Evolutionary conservation across 2,888 invertebrate species (phyloP), one percentile per base, ranked within the genome.

Genomic region (Pristionchus entomophagus): DNA sequence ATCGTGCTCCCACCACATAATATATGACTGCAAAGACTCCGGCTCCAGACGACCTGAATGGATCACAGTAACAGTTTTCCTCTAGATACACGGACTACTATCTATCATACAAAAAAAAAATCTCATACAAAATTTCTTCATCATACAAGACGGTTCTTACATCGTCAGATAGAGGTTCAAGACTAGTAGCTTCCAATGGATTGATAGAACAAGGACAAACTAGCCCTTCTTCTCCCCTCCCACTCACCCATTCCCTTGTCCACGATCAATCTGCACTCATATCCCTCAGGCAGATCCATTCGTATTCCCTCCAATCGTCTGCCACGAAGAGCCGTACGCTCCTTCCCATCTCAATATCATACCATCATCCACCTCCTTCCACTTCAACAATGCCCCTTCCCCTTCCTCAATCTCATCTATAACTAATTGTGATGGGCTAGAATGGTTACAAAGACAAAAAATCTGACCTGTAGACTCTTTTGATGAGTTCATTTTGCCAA

Each of bases 231-330:
- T 35, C 62, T 41, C 29, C 0, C 6, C 65, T n/a, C n/a, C 62
- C 62, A 32, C 49, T 41, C 26, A 82, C 82, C 82, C 8, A 19
- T 19, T 29, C 38, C 41, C 82, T 59, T 82, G 35, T 82, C 41
- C 5, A 41, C n/a, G 26, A 84, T 49, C 38, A 69, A 10, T 22
- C 38, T 51, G 56, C 35, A 41, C 26, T 45, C 35, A 49, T 62
- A 84, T 62, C 65, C 84, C 62, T 84, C 51, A 0, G 84, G 53
- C 84, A 84, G 38, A 4, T 26, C 12, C 65, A 84, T 22, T 0
- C n/a, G n/a, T 22, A 80, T 86, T 19, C 88, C 89, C 81, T 88
- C 87, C 49, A 89, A 73, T 80, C 88, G 87, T 35, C 88, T 49
- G 29, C 89, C 89, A 26, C 89, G 53, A 41, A 89, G 86, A 73